phyloP scores from a whole-genome alignment of 1,140 invertebrate genomes.

The Parasteatoda tepidariorum region DNA sequence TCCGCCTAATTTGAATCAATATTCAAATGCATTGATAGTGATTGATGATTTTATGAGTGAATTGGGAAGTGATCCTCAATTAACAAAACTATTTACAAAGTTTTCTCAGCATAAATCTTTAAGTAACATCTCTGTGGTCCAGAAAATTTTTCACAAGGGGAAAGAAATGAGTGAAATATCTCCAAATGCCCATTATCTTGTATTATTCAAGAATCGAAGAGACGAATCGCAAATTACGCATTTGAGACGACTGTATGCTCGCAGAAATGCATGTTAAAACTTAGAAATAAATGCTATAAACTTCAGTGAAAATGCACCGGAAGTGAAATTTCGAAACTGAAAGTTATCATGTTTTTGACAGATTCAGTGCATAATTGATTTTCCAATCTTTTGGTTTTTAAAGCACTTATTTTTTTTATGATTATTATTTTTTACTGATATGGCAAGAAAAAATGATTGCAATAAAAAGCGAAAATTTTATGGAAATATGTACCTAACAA shows the following conservation, averaged over 20 bases:
- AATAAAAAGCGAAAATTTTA: too few relatives aligned
- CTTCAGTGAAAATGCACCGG: too few relatives aligned
- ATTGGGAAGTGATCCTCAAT: neutral
- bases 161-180: conserved; percentile 12
- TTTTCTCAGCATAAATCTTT: neutral
- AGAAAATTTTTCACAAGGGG: conserved; percentile 37
- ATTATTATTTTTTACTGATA: too few relatives aligned
- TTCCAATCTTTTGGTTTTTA: too few relatives aligned
- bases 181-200: neutral
- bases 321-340: too few relatives aligned
- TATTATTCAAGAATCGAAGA: conserved; percentile 2
- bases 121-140: neutral
- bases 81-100: conserved; percentile 17
- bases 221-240: conserved; percentile 16
- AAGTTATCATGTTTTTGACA: too few relatives aligned
- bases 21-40: neutral
- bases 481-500: too few relatives aligned
- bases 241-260: conserved; percentile 10
- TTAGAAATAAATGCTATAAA: too few relatives aligned
- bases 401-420: too few relatives aligned
- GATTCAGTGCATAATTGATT: too few relatives aligned
- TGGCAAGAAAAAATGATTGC: too few relatives aligned
- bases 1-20: conserved; percentile 7
- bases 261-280: too few relatives aligned
- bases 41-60: conserved; percentile 32